A percentile compares a stretch with the other conserved stretches of the same genome.
phyloP scores from a whole-genome alignment of 37 sponge, comb jelly and placozoan genomes.

The Geodia barretti region DNA sequence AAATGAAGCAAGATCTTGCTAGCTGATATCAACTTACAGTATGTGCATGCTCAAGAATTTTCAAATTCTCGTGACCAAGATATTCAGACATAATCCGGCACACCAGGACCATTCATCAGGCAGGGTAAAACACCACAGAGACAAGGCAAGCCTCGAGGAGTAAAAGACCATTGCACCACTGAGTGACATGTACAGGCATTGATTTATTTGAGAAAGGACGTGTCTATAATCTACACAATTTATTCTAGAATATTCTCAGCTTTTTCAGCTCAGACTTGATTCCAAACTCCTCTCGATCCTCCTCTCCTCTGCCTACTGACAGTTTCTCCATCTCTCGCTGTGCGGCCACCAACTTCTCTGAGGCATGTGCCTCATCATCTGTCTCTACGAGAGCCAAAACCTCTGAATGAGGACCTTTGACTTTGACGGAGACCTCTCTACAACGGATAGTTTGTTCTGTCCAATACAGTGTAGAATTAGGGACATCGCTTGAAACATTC shows the following conservation, averaged over 20 bases:
- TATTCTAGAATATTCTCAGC: conserved; percentile 46
- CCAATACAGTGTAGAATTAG: no score
- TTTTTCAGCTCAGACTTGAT: conserved; percentile 62
- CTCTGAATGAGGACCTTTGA: no score
- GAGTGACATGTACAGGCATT: no score
- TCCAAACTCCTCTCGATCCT: conserved; percentile 13
- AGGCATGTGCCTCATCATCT: conserved; percentile 29
- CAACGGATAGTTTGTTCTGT: no score
- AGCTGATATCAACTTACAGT: no score
- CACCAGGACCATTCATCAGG: neutral
- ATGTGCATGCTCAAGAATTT: no score
- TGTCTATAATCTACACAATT: no score
- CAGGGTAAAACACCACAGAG: neutral
- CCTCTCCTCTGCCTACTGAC: conserved; percentile 19
- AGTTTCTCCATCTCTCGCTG: conserved; percentile 26
- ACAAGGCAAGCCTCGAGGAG: neutral
- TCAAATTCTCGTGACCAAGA: no score
- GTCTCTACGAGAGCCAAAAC: conserved; percentile 41
- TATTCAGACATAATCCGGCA: conserved; percentile 3
- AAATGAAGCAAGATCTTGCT: no score
- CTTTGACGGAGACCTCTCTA: no score
- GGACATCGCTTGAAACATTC: no score
- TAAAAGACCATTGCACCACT: neutral
- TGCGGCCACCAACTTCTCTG: conserved; percentile 28
- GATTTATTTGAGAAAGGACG: no score